These are phyloP conservation scores for Suricata suricatta DNA, from an alignment of 2,113 vertebrate species.

Conservation along the genomic window DNA sequence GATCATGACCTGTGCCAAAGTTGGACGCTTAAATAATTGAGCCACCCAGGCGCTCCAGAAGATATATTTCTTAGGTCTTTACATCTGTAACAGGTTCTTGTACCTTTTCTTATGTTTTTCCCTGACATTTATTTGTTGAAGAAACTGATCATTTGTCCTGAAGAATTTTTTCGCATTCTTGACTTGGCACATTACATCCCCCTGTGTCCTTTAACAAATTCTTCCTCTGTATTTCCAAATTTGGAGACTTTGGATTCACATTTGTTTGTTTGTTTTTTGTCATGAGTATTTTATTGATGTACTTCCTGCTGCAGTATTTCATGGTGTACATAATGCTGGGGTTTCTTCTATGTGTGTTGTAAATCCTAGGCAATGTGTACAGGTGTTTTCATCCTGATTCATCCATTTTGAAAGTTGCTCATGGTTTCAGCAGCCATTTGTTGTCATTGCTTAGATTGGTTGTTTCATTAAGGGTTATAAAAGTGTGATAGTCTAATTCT, in stretches of 20 bases:
- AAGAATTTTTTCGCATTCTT: neutral
- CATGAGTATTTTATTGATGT: neutral
- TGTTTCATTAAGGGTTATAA: neutral
- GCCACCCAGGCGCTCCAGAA: neutral
- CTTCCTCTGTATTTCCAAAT: neutral
- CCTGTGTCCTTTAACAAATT: neutral
- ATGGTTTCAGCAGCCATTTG: neutral
- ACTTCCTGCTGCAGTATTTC: neutral
- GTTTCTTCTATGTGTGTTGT: slow-evolving; percentile 1
- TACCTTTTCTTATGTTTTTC: neutral
- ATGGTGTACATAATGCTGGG: neutral
- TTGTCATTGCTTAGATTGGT: neutral
- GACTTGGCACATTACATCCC: neutral
- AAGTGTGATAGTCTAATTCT: neutral
- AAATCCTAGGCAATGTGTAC: neutral
- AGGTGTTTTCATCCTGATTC: neutral
- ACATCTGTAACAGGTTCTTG: neutral
- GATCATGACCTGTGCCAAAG: no score
- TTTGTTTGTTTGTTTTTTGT: neutral
- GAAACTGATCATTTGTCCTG: neutral
- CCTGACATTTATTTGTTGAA: neutral
- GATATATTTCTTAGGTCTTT: slow-evolving; percentile 2
- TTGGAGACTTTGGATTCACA: neutral
- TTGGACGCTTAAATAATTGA: no score
- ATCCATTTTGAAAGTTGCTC: neutral